Conservation (phyloP, 2,888 invertebrate species). For the Octodonta nipae region DNA sequence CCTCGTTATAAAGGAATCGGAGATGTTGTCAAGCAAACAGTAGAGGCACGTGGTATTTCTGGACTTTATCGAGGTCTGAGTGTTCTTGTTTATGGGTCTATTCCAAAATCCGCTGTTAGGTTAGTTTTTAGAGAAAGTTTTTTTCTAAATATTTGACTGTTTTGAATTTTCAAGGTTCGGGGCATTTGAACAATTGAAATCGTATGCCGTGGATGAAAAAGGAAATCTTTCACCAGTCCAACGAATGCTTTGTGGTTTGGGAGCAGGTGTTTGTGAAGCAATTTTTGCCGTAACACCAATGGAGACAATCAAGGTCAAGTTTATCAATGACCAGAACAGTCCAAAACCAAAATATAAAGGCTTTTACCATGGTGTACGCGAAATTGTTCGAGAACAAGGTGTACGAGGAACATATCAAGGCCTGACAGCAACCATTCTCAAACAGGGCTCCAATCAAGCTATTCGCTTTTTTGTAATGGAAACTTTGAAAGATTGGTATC, state of each 20-base stretch:
- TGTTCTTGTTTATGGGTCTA: conserved; percentile 90
- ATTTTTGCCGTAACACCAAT: conserved; percentile 96
- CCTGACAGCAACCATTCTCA: conserved; percentile 85
- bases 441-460: conserved; percentile 97
- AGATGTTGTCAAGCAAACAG: conserved; percentile 86
- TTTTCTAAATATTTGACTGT: too few relatives aligned
- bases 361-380: conserved; percentile 83
- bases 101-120: conserved; percentile 96
- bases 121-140: conserved; percentile 94
- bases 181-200: too few relatives aligned
- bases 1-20: conserved; percentile 72
- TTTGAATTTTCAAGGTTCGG: too few relatives aligned
- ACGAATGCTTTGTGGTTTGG: conserved; percentile 82
- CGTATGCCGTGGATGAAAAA: too few relatives aligned
- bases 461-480: conserved; percentile 97
- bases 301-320: conserved; percentile 98
- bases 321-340: conserved; percentile 92
- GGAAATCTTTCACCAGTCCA: conserved; percentile 67
- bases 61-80: conserved; percentile 92
- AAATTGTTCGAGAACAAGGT: conserved; percentile 70
- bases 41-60: conserved; percentile 72
- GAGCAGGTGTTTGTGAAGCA: conserved; percentile 91
- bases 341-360: conserved; percentile 82
- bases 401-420: conserved; percentile 83
- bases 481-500: conserved; percentile 81